phyloP scores from a whole-genome alignment of 1,140 invertebrate genomes.

The Drosophila parvula region DNA sequence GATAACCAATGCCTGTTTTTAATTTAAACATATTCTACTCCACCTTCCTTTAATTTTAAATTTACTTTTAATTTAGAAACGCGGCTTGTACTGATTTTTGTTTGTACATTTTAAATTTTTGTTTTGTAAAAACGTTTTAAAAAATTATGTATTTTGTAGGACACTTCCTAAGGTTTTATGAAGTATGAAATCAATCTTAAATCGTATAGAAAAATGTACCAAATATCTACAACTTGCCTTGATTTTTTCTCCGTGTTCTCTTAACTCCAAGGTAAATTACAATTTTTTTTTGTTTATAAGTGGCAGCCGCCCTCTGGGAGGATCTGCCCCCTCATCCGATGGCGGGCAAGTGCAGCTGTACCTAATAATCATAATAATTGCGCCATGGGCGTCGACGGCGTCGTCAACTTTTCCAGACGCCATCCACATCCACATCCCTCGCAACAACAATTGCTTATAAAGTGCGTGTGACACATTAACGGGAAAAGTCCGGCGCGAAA shows the following conservation, averaged over 20 bases:
- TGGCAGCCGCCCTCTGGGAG: slow-evolving; percentile 57
- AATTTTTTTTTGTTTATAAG: slow-evolving; percentile 75
- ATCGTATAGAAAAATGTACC: no score
- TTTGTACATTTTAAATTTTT: not conserved
- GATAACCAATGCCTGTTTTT: not conserved
- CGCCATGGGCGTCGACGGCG: slow-evolving; percentile 74
- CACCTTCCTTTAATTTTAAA: not conserved
- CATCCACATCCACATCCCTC: slow-evolving; percentile 15
- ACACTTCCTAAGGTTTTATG: not conserved
- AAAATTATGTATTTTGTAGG: not conserved
- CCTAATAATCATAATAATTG: slow-evolving; percentile 83
- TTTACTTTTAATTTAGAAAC: not conserved
- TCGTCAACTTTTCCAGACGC: slow-evolving; percentile 80
- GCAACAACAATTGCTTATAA: slow-evolving; percentile 80
- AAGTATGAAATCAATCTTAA: not conserved
- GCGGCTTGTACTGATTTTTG: no score
- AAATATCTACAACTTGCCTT: not conserved
- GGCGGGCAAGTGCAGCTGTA: slow-evolving; percentile 74
- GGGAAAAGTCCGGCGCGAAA: slow-evolving; percentile 51
- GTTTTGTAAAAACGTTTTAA: not conserved
- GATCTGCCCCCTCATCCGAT: slow-evolving; percentile 28
- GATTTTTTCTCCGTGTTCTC: slow-evolving; percentile 1
- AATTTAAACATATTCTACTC: not conserved
- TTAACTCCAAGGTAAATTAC: slow-evolving; percentile 71
- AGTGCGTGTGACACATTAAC: slow-evolving; percentile 83